Evolutionary conservation across 2,888 invertebrate species (phyloP).

Genomic region (Tiliacea aurago): DNA sequence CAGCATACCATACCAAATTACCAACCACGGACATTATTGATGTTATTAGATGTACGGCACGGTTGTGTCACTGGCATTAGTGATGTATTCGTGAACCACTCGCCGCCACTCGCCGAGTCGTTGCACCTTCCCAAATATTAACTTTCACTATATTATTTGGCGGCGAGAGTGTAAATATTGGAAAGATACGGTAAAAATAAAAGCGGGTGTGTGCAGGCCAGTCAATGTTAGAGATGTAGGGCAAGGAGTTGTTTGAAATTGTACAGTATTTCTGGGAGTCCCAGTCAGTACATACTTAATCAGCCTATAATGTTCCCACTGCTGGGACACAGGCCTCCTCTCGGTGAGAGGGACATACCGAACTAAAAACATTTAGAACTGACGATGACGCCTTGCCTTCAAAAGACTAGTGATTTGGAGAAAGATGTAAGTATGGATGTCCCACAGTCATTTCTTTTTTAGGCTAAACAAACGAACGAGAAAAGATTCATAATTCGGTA

Average conservation of each 20-base stretch:
- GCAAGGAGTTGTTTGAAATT: background rate
- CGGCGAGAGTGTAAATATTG: slow-evolving; percentile 32
- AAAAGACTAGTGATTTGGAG: background rate
- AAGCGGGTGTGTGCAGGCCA: background rate
- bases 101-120: slow-evolving; percentile 6
- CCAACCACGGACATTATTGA: background rate
- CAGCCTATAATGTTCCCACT: too few species aligned
- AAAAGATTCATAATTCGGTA: background rate
- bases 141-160: slow-evolving; percentile 57
- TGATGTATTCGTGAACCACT: background rate
- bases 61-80: background rate
- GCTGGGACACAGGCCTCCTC: too few species aligned
- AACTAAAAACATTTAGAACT: background rate
- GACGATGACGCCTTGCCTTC: too few species aligned
- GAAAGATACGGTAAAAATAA: slow-evolving; percentile 14
- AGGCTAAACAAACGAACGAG: background rate
- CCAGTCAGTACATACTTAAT: too few species aligned
- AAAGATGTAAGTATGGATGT: background rate
- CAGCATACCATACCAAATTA: too few species aligned
- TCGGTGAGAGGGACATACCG: too few species aligned
- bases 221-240: background rate
- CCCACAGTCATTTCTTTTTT: background rate
- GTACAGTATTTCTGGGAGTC: too few species aligned
- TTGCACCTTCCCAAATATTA: slow-evolving; percentile 25
- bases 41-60: background rate